Evolutionary conservation across 1,140 invertebrate genomes (phyloP).

Genomic region (Zaprionus ornatus): DNA sequence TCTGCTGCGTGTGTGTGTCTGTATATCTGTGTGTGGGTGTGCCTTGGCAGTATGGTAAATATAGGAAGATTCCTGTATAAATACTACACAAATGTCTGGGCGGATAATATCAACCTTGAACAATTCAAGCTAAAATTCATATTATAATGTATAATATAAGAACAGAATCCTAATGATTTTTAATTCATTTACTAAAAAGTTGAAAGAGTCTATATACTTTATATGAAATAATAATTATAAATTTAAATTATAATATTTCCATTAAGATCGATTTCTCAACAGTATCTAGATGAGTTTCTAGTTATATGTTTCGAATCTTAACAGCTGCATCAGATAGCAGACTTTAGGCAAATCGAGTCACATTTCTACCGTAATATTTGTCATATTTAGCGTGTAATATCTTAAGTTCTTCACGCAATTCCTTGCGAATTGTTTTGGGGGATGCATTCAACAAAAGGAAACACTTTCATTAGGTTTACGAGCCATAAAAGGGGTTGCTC

Average conservation of each 20-base stretch:
- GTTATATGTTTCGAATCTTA: not conserved
- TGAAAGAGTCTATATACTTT: too few relatives aligned
- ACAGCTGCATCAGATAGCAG: not conserved
- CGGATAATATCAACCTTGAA: not conserved
- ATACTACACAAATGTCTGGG: constrained; percentile 5
- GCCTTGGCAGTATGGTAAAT: not conserved
- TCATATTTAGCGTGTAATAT: constrained; percentile 5
- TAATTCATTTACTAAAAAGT: too few relatives aligned
- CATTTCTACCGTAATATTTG: not conserved
- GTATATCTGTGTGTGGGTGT: not conserved
- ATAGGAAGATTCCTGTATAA: not conserved
- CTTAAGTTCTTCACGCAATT: not conserved
- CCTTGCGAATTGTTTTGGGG: not conserved
- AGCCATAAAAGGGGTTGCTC: constrained; percentile 36
- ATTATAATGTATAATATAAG: not conserved
- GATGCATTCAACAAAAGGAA: not conserved
- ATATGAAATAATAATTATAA: too few relatives aligned
- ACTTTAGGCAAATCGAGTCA: not conserved
- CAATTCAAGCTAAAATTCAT: not conserved
- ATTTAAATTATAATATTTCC: too few relatives aligned
- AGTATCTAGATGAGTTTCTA: not conserved
- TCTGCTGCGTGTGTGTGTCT: constrained; percentile 36
- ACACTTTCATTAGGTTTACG: constrained; percentile 16
- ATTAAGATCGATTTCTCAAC: not conserved
- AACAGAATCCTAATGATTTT: not conserved